Evolutionary conservation across 2,888 invertebrate genomes (phyloP).

Genomic region (Erebia ligea): DNA sequence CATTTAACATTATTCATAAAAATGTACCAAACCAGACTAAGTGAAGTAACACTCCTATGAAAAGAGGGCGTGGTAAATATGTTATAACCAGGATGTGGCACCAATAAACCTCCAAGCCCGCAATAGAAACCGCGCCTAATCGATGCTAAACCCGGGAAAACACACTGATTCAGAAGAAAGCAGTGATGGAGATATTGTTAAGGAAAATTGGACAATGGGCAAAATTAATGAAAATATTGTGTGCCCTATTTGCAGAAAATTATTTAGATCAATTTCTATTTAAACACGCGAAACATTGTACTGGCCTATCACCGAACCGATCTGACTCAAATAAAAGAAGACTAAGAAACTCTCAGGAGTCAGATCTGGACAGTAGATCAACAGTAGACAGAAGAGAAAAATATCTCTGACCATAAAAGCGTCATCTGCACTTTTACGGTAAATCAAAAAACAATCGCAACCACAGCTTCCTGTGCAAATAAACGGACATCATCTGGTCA

Average conservation of each 20-base stretch:
- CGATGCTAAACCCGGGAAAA: slow-evolving; percentile 57
- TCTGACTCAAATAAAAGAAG: too few species aligned
- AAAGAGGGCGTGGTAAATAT: slow-evolving; percentile 76
- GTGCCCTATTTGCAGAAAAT: slow-evolving; percentile 77
- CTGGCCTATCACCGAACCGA: slow-evolving; percentile 73
- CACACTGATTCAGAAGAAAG: slow-evolving; percentile 57
- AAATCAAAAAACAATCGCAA: too few species aligned
- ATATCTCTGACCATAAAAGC: too few species aligned
- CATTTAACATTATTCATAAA: too few species aligned
- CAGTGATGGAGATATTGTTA: slow-evolving; percentile 59
- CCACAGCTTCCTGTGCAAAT: too few species aligned
- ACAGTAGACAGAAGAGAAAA: too few species aligned
- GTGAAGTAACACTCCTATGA: slow-evolving; percentile 61
- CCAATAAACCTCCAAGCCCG: slow-evolving; percentile 57
- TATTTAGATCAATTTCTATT: slow-evolving; percentile 79
- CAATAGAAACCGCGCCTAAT: slow-evolving; percentile 69
- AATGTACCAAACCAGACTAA: slow-evolving; percentile 44
- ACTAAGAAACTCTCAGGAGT: too few species aligned
- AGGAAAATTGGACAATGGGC: too few species aligned
- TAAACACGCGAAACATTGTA: slow-evolving; percentile 80
- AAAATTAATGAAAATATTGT: slow-evolving; percentile 80
- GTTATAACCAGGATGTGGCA: slow-evolving; percentile 57
- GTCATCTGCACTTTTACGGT: too few species aligned
- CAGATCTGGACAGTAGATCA: too few species aligned
- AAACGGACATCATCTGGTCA: too few species aligned